Percentiles rank a stretch among this genome's conserved stretches.
These are phyloP conservation scores for Ametastegia equiseti DNA, from an alignment of 2,888 invertebrate genomes.

Conservation along the genomic window DNA sequence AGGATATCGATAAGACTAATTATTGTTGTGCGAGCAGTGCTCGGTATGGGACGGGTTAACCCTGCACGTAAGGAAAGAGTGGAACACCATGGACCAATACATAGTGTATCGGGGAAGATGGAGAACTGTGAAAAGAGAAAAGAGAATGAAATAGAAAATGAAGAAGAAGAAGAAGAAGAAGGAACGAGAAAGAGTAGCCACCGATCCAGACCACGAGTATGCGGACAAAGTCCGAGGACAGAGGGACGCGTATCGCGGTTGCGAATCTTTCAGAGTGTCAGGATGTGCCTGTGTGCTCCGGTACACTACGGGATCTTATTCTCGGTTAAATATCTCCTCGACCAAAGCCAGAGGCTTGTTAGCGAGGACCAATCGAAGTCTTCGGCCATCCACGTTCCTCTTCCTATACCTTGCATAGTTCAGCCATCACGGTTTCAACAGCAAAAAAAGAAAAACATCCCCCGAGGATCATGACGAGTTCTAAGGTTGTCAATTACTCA, in stretches of 20 bases:
- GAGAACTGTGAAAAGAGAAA: conserved; percentile 42
- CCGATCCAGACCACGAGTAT: conserved; percentile 33
- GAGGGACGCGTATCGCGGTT: conserved; percentile 68
- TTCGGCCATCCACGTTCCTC: not conserved
- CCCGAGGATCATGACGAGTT: not conserved
- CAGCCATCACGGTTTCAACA: not conserved
- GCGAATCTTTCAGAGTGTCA: conserved; percentile 71
- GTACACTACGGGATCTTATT: conserved; percentile 63
- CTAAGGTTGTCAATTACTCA: conserved; percentile 24
- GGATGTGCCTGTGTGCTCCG: conserved; percentile 57
- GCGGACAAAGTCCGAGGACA: conserved; percentile 58
- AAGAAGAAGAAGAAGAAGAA: not conserved
- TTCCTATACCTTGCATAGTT: not conserved
- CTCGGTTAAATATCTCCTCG: conserved; percentile 46
- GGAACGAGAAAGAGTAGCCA: not conserved
- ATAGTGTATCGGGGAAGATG: conserved; percentile 47
- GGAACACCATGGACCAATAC: conserved; percentile 22
- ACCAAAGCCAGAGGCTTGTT: conserved; percentile 14
- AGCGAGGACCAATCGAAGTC: conserved; percentile 28
- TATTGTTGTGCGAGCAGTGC: conserved; percentile 62
- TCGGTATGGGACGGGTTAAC: conserved; percentile 1
- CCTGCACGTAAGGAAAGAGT: not conserved
- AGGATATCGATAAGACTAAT: conserved; percentile 67
- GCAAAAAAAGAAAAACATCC: not conserved
- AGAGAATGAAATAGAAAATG: not conserved